Percentiles rank a stretch among this genome's conserved stretches.
Evolutionary conservation across 2,113 vertebrate genomes (phyloP).

Genomic region (Tachysurus fulvidraco): DNA sequence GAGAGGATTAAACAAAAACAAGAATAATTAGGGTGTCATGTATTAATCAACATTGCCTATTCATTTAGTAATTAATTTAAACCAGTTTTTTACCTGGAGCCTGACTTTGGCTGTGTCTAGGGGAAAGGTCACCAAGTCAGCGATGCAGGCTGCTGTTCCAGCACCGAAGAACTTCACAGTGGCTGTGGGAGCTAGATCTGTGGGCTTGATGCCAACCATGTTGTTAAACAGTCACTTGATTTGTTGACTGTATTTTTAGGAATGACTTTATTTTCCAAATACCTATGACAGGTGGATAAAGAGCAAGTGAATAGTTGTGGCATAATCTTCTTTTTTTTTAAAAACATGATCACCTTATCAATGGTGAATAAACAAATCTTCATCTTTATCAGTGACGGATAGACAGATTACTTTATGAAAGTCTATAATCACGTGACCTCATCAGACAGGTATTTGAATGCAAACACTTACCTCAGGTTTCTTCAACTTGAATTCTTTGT

Average conservation of each 20-base stretch:
- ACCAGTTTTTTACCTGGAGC: constrained; percentile 77
- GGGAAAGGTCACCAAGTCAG: constrained; percentile 87
- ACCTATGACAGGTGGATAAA: neutral
- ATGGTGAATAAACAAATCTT: neutral
- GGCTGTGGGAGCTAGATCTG: constrained; percentile 78
- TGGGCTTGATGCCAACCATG: constrained; percentile 84
- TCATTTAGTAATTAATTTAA: neutral
- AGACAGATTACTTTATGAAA: neutral
- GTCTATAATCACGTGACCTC: neutral
- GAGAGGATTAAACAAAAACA: neutral
- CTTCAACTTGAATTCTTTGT: constrained; percentile 49
- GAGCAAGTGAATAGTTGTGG: neutral
- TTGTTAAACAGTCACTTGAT: neutral
- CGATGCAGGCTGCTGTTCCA: constrained; percentile 84
- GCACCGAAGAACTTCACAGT: constrained; percentile 84
- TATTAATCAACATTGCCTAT: neutral
- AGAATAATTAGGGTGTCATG: neutral
- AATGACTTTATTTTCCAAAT: neutral
- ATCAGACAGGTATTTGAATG: neutral
- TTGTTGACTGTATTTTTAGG: neutral
- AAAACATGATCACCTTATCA: neutral
- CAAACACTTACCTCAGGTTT: constrained; percentile 56
- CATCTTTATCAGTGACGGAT: neutral
- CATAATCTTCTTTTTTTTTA: no score
- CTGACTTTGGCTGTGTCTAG: constrained; percentile 88